A percentile compares a stretch with the other conserved stretches of the same genome.
Conservation (phyloP, 1,140 invertebrate species). For the Aplysia californica region DNA sequence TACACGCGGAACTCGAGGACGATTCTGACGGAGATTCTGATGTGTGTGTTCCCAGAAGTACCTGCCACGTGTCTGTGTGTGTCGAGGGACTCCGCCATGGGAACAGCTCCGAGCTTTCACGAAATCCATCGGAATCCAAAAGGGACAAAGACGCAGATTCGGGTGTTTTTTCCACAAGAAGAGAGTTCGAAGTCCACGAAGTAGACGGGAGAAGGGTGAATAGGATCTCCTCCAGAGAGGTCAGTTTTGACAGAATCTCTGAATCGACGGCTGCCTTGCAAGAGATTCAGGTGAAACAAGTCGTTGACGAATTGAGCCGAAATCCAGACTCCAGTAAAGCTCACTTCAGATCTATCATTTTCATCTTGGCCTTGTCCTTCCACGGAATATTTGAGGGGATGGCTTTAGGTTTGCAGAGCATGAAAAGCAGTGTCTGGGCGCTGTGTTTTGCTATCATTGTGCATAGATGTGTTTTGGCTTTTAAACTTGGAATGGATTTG, state of each 20-base stretch:
- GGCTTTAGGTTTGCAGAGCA: slow-evolving; percentile 79
- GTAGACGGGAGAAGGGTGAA: not conserved
- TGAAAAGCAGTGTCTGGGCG: slow-evolving; percentile 57
- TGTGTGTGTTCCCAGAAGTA: not conserved
- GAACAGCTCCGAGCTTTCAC: not conserved
- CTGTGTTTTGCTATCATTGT: slow-evolving; percentile 56
- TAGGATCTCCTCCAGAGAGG: slow-evolving; percentile 6
- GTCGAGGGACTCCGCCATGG: not conserved
- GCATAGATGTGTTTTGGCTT: slow-evolving; percentile 55
- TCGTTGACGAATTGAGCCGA: slow-evolving; percentile 53
- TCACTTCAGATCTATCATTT: slow-evolving; percentile 64
- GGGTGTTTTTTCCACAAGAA: slow-evolving; percentile 3
- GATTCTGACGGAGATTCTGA: not conserved
- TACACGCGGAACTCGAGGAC: not conserved
- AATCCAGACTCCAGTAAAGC: slow-evolving; percentile 45
- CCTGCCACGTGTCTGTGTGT: not conserved
- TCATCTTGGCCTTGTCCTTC: slow-evolving; percentile 88
- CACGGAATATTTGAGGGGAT: slow-evolving; percentile 93
- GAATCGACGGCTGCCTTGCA: slow-evolving; percentile 38
- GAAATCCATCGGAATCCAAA: not conserved
- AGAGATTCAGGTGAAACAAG: slow-evolving; percentile 53
- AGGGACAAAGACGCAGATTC: slow-evolving; percentile 3
- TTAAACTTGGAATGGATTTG: slow-evolving; percentile 57
- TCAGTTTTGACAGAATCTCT: slow-evolving; percentile 16
- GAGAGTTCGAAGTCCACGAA: not conserved